Evolutionary conservation across 35 echinoderm and acorn worm species (phyloP).

Genomic region (Acanthaster planci): DNA sequence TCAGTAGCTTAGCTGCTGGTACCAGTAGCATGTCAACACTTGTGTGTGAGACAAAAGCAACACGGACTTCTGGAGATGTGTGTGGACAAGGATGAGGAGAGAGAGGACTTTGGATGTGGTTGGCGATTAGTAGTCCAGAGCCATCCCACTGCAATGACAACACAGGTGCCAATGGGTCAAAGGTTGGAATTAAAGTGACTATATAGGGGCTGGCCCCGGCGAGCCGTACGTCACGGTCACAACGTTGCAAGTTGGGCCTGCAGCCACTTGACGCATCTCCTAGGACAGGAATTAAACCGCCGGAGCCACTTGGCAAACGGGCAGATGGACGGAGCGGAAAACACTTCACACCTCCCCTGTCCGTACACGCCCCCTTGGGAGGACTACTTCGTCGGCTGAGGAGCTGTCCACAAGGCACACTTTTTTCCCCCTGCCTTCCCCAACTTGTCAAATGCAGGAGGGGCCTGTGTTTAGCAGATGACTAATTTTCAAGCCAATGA

Average conservation of each 20-base stretch:
- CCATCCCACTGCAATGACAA: background rate
- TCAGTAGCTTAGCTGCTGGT: background rate
- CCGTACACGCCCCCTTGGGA: background rate
- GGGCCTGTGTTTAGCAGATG: constrained; percentile 39
- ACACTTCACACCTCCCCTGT: constrained; percentile 30
- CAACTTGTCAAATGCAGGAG: constrained; percentile 38
- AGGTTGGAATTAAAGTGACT: background rate
- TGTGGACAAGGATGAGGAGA: background rate
- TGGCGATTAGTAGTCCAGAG: constrained; percentile 17
- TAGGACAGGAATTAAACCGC: constrained; percentile 23
- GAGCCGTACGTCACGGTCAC: constrained; percentile 19
- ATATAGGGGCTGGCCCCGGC: constrained; percentile 1
- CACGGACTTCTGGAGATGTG: background rate
- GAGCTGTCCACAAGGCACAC: constrained; percentile 10
- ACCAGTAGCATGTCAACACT: constrained; percentile 18
- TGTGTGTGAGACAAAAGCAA: constrained; percentile 25
- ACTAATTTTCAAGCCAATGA: constrained; percentile 56
- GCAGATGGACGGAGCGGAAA: constrained; percentile 29
- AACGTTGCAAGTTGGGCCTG: constrained; percentile 27
- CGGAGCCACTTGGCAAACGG: constrained; percentile 21
- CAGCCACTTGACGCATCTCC: constrained; percentile 17
- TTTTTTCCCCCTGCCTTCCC: background rate
- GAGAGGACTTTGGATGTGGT: background rate
- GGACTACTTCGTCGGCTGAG: constrained; percentile 3
- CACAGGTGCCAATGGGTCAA: constrained; percentile 5